A percentile compares a stretch with the other conserved stretches of the same genome.
Conservation (phyloP, 2,797 vertebrate species). For the Mastacembelus armatus region DNA sequence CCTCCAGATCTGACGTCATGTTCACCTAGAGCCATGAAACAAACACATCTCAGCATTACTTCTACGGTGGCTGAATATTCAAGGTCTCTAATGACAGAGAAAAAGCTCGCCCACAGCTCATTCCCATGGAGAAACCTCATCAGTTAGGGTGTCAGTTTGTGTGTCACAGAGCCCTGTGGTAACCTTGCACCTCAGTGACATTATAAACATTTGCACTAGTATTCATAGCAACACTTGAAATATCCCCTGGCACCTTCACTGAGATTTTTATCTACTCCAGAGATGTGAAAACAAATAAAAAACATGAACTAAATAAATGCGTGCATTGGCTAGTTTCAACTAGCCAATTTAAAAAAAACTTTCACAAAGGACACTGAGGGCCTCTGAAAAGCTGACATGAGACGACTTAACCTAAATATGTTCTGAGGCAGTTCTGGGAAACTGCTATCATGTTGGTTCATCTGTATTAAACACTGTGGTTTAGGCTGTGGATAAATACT, state of each 20-base stretch:
- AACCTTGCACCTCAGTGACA: conserved; percentile 78
- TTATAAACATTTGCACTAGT: conserved; percentile 81
- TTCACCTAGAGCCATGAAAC: conserved; percentile 88
- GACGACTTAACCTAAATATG: conserved; percentile 66
- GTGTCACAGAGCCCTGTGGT: conserved; percentile 63
- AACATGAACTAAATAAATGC: conserved; percentile 57
- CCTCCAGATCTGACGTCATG: conserved; percentile 96
- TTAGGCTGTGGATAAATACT: conserved; percentile 54
- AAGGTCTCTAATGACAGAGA: conserved; percentile 32
- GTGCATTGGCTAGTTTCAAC: conserved; percentile 42
- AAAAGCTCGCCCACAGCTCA: conserved; percentile 34
- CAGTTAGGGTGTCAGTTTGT: conserved; percentile 62
- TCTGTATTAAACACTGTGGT: conserved; percentile 59
- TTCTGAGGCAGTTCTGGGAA: conserved; percentile 55
- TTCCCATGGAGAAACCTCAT: conserved; percentile 61
- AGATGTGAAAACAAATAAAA: conserved; percentile 76
- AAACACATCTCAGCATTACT: conserved; percentile 35
- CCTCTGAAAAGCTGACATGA: conserved; percentile 56
- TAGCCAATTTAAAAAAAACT: conserved; percentile 37
- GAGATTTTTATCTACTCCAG: conserved; percentile 75
- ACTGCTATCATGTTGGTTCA: conserved; percentile 49
- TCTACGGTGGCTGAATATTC: conserved; percentile 18
- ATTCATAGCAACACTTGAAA: conserved; percentile 77
- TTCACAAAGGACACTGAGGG: conserved; percentile 55
- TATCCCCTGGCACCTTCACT: conserved; percentile 62